Conservation (phyloP, 2,888 invertebrate genomes). For the Ophraella communa region DNA sequence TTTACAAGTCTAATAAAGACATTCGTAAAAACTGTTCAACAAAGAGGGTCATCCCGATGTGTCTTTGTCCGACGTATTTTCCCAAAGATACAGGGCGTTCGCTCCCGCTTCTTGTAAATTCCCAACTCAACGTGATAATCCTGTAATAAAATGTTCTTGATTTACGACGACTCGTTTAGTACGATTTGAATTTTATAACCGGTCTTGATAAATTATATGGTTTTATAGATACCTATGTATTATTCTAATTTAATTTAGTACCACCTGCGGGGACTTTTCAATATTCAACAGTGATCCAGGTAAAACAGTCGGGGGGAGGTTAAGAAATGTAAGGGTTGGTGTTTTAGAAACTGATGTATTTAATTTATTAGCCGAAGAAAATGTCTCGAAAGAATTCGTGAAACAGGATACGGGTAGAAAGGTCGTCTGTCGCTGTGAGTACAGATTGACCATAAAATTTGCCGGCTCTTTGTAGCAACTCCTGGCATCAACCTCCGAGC, state of each 20-base stretch:
- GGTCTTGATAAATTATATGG: conserved; percentile 23
- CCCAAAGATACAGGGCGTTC: conserved; percentile 9
- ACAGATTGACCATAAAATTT: conserved; percentile 8
- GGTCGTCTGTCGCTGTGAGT: background rate
- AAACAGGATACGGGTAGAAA: conserved; percentile 2
- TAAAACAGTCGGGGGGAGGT: conserved; percentile 16
- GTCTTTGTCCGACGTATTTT: conserved; percentile 2
- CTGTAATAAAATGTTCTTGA: conserved; percentile 28
- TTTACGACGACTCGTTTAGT: conserved; percentile 29
- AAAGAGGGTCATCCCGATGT: conserved; percentile 1
- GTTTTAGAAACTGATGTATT: conserved; percentile 15
- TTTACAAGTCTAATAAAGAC: conserved; percentile 27
- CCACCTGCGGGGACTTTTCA: conserved; percentile 27
- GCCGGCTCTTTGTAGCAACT: background rate
- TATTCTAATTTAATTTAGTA: conserved; percentile 38
- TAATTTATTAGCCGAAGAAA: conserved; percentile 12
- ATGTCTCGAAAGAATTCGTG: background rate
- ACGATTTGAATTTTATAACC: conserved; percentile 33
- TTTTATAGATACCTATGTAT: conserved; percentile 33
- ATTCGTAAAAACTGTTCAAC: conserved; percentile 3
- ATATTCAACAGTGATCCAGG: conserved; percentile 13
- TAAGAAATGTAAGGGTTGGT: conserved; percentile 16
- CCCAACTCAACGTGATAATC: conserved; percentile 6
- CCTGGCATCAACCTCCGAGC: background rate
- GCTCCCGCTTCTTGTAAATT: conserved; percentile 5